phyloP scores from a whole-genome alignment of 92 coral and sea anemone genomes.

The Meandrina meandrites region DNA sequence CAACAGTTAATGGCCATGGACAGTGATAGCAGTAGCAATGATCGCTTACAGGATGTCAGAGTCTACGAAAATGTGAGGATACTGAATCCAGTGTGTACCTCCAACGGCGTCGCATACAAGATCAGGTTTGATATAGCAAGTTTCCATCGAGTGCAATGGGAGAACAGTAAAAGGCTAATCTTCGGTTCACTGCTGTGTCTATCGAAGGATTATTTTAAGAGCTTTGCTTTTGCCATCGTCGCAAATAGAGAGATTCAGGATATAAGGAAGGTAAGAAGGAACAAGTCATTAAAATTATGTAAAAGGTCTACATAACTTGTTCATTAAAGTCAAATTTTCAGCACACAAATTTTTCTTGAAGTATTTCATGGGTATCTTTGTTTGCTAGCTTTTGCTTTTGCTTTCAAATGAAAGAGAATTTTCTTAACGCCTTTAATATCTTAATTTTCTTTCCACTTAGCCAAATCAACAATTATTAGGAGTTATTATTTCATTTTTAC shows the following conservation, averaged over 20 bases:
- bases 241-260: conserved; percentile 71
- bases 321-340: no score
- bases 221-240: conserved; percentile 85
- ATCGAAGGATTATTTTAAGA: conserved; percentile 86
- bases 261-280: conserved; percentile 62
- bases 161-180: conserved; percentile 90
- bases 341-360: neutral
- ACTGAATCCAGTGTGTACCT: conserved; percentile 63
- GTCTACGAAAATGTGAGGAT: conserved; percentile 73
- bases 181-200: conserved; percentile 91
- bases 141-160: conserved; percentile 75
- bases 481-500: no score
- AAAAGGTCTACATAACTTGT: neutral
- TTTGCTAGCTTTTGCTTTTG: no score
- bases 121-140: conserved; percentile 71
- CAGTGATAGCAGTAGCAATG: conserved; percentile 3
- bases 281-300: neutral
- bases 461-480: no score
- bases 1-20: conserved; percentile 48
- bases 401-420: no score
- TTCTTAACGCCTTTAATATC: no score
- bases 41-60: conserved; percentile 69
- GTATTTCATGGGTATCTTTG: no score
- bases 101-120: conserved; percentile 70
- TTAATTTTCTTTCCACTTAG: no score